Evolutionary conservation across 2,888 invertebrate species (phyloP).

Genomic region (Parasteatoda lunata): DNA sequence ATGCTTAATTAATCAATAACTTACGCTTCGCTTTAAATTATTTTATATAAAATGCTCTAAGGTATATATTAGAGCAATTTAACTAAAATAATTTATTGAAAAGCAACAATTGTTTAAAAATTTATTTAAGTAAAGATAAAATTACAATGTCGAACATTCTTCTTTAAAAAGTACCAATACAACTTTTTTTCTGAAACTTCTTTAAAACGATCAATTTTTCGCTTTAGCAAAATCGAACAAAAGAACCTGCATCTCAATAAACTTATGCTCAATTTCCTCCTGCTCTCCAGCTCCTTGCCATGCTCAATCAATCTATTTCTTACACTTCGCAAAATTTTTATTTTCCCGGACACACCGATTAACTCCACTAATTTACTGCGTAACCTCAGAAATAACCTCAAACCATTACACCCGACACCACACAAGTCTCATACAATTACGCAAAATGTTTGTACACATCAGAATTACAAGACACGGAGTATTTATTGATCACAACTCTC

Average conservation of each 20-base stretch:
- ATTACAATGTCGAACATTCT: no score
- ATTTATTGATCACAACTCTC: constrained; percentile 18
- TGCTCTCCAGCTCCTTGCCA: neutral
- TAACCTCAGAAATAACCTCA: neutral
- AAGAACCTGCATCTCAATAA: neutral
- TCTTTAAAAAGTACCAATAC: no score
- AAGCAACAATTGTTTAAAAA: no score
- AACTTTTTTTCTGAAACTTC: no score
- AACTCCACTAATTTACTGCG: neutral
- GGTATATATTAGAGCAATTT: no score
- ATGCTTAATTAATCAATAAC: no score
- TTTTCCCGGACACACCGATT: neutral
- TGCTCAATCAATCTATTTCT: neutral
- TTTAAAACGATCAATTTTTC: no score
- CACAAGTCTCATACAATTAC: constrained; percentile 29
- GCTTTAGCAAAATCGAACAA: no score
- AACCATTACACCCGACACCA: neutral
- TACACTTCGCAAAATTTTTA: neutral
- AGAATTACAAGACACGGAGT: constrained; percentile 1
- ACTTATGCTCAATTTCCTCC: constrained; percentile 3
- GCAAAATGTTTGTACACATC: constrained; percentile 33
- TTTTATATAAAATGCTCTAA: no score
- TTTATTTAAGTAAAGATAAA: no score
- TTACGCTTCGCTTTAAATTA: no score
- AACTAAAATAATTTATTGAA: no score